These are phyloP conservation scores for Carlito syrichta DNA, from an alignment of 2,113 vertebrate species.

Conservation along the genomic window DNA sequence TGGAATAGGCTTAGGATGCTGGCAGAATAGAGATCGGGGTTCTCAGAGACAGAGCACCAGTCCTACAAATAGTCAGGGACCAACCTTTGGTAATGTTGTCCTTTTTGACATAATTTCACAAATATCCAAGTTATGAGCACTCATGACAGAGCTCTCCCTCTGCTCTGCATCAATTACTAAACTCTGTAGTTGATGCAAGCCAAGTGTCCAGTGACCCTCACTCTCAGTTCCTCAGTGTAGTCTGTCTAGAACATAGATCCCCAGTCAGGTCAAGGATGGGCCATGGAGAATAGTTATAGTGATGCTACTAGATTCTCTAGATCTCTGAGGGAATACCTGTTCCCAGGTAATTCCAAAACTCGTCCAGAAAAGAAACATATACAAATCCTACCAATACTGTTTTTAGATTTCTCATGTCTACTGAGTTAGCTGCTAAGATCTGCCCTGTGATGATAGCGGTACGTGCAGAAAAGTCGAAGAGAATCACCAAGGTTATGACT, in stretches of 20 bases:
- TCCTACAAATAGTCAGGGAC: not conserved
- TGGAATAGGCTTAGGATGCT: not conserved
- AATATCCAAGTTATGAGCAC: not conserved
- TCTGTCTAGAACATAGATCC: not conserved
- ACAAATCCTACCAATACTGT: not conserved
- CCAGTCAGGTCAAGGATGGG: not conserved
- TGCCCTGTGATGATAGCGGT: not conserved
- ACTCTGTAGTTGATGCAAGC: not conserved
- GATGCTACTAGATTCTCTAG: not conserved
- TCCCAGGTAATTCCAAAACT: not conserved
- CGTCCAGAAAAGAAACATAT: not conserved
- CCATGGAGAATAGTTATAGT: not conserved
- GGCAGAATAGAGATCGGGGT: accelerated
- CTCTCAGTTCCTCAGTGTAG: not conserved
- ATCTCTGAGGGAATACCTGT: not conserved
- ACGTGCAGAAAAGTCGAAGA: not conserved
- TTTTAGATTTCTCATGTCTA: not conserved
- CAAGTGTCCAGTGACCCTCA: not conserved
- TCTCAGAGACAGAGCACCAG: not conserved
- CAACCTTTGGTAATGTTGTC: not conserved
- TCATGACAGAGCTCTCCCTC: not conserved
- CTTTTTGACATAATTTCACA: not conserved
- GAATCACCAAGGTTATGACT: not conserved
- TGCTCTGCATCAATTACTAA: not conserved
- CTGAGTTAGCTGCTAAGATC: not conserved